phyloP scores from a whole-genome alignment of 2,888 invertebrate genomes.

The Mesopsocus fuscifrons region DNA sequence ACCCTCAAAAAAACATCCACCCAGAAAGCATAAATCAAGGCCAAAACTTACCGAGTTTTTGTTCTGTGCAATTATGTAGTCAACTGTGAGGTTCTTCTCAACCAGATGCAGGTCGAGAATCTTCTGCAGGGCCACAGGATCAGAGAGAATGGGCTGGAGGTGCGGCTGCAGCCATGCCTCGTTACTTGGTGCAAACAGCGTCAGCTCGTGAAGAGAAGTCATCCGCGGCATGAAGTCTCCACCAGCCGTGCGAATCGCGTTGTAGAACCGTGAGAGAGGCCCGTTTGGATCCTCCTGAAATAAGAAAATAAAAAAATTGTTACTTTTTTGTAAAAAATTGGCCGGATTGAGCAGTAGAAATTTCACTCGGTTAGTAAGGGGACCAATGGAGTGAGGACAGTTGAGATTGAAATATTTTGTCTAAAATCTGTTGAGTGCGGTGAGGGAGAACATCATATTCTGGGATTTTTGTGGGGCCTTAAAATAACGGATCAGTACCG shows the following conservation, averaged over 20 bases:
- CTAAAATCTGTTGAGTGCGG: too few species aligned
- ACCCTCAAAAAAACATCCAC: too few species aligned
- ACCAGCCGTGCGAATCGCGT: conserved; percentile 52
- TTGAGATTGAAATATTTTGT: too few species aligned
- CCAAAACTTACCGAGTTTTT: conserved; percentile 49
- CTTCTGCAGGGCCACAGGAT: conserved; percentile 50
- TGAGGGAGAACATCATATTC: too few species aligned
- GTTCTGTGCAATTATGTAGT: conserved; percentile 52
- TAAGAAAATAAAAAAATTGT: conserved; percentile 7
- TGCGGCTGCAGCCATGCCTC: conserved; percentile 59
- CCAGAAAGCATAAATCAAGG: too few species aligned
- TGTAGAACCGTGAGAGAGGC: conserved; percentile 63
- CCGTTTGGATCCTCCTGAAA: conserved; percentile 48
- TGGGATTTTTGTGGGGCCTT: too few species aligned
- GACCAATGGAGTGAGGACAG: too few species aligned
- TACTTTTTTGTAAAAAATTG: too few species aligned
- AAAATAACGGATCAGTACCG: too few species aligned
- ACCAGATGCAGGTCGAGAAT: conserved; percentile 70
- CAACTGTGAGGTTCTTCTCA: conserved; percentile 51
- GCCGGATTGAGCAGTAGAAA: too few species aligned
- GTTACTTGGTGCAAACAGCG: conserved; percentile 79
- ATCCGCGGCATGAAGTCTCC: conserved; percentile 54
- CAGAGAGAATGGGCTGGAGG: conserved; percentile 43
- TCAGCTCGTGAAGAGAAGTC: conserved; percentile 49
- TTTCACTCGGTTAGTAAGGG: too few species aligned